Evolutionary conservation across 2,888 invertebrate genomes (phyloP).

Genomic region (Sinelater perroti): DNA sequence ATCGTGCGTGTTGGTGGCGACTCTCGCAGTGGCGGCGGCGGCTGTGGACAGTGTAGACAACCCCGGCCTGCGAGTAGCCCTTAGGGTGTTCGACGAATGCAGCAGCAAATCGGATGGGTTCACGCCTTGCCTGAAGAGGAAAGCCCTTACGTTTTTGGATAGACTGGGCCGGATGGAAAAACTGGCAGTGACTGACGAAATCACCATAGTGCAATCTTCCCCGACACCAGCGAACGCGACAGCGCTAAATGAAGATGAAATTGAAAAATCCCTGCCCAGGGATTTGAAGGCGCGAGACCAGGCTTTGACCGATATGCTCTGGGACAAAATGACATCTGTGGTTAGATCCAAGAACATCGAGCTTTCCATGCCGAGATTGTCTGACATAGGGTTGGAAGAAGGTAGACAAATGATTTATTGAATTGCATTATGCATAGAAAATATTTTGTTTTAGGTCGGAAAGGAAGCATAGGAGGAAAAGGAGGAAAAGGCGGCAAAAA

Average conservation of each 20-base stretch:
- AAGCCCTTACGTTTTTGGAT: slow-evolving; percentile 81
- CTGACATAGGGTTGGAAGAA: slow-evolving; percentile 78
- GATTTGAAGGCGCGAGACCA: slow-evolving; percentile 73
- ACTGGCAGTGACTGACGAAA: slow-evolving; percentile 69
- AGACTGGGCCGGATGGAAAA: slow-evolving; percentile 76
- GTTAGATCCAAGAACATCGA: slow-evolving; percentile 80
- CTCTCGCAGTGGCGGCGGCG: slow-evolving; percentile 48
- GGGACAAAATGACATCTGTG: slow-evolving; percentile 75
- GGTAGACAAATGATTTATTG: slow-evolving; percentile 62
- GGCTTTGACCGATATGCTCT: slow-evolving; percentile 72
- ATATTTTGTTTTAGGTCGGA: slow-evolving; percentile 13
- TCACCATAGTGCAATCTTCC: slow-evolving; percentile 70
- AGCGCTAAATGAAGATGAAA: slow-evolving; percentile 70
- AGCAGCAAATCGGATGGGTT: slow-evolving; percentile 74
- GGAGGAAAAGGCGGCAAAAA: slow-evolving; percentile 67
- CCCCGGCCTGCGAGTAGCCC: slow-evolving; percentile 71
- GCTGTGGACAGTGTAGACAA: slow-evolving; percentile 57
- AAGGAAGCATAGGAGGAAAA: slow-evolving; percentile 53
- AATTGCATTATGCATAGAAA: neutral
- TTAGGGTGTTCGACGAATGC: slow-evolving; percentile 82
- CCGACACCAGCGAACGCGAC: slow-evolving; percentile 58
- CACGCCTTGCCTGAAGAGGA: slow-evolving; percentile 80
- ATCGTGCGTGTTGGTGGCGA: slow-evolving; percentile 54
- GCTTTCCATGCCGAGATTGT: slow-evolving; percentile 77
- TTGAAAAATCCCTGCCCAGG: slow-evolving; percentile 75